Evolutionary conservation across 2,888 invertebrate species (phyloP).

Genomic region (Leucophenga maculata): DNA sequence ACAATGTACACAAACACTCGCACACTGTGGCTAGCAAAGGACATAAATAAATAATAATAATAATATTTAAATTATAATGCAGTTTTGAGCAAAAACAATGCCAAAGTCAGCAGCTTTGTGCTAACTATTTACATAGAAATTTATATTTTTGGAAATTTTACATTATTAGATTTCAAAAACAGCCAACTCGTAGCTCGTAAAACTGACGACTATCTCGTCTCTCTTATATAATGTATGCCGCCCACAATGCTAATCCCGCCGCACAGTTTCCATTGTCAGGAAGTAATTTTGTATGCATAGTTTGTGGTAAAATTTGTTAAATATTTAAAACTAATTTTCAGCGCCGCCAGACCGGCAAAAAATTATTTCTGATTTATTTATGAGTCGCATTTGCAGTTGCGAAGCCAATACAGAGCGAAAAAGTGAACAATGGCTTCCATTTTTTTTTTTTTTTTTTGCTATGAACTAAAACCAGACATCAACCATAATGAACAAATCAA

Average conservation of each 20-base stretch:
- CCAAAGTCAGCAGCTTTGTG: conserved; percentile 36
- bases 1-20: conserved; percentile 5
- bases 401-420: background rate
- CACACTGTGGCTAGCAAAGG: background rate
- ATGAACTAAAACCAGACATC: too few species aligned
- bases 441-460: too few species aligned
- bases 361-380: conserved; percentile 36
- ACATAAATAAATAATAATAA: conserved; percentile 1
- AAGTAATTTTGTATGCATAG: conserved; percentile 7
- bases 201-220: too few species aligned
- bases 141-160: background rate
- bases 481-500: too few species aligned
- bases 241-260: too few species aligned
- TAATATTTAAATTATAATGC: conserved; percentile 1
- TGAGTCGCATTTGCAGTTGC: background rate
- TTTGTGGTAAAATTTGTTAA: conserved; percentile 48
- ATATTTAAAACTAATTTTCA: conserved; percentile 47
- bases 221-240: too few species aligned
- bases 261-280: too few species aligned
- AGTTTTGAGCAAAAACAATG: conserved; percentile 31
- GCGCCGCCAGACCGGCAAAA: conserved; percentile 29
- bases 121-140: background rate
- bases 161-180: background rate
- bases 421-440: too few species aligned
- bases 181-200: background rate